phyloP scores from a whole-genome alignment of 1,140 invertebrate species.

The Brevipalpus yothersi region DNA sequence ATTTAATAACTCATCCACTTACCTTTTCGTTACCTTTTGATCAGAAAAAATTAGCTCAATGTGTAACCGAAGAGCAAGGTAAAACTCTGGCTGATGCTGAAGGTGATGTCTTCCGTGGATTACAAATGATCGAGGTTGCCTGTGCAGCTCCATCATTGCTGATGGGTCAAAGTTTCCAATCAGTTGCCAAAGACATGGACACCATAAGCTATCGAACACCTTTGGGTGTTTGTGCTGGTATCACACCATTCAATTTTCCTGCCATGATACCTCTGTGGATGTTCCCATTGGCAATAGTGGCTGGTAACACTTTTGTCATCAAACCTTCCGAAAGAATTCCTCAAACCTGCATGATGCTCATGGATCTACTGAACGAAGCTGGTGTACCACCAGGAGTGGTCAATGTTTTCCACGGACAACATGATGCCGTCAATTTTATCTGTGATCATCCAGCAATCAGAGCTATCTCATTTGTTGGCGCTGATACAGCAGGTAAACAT shows the following conservation, averaged over 20 bases:
- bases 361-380: conserved; percentile 63
- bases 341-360: conserved; percentile 76
- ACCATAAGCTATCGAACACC: conserved; percentile 66
- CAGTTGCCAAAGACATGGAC: conserved; percentile 82
- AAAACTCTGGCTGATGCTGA: conserved; percentile 92
- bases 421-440: conserved; percentile 78
- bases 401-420: conserved; percentile 86
- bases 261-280: conserved; percentile 99
- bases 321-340: conserved; percentile 93
- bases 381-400: conserved; percentile 80
- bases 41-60: conserved; percentile 63
- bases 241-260: conserved; percentile 56
- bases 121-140: conserved; percentile 92
- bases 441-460: conserved; percentile 92
- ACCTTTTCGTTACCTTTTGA: conserved; percentile 14
- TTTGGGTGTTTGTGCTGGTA: conserved; percentile 63
- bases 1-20: neutral
- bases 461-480: conserved; percentile 93
- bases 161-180: conserved; percentile 70
- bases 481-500: conserved; percentile 80
- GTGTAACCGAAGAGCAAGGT: conserved; percentile 86
- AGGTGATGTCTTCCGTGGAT: conserved; percentile 85
- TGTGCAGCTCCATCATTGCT: conserved; percentile 72
- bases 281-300: conserved; percentile 77
- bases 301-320: conserved; percentile 47